A percentile compares a stretch with the other conserved stretches of the same genome.
phyloP scores from a whole-genome alignment of 2,888 invertebrate genomes.

The Mesorhabditis belari region DNA sequence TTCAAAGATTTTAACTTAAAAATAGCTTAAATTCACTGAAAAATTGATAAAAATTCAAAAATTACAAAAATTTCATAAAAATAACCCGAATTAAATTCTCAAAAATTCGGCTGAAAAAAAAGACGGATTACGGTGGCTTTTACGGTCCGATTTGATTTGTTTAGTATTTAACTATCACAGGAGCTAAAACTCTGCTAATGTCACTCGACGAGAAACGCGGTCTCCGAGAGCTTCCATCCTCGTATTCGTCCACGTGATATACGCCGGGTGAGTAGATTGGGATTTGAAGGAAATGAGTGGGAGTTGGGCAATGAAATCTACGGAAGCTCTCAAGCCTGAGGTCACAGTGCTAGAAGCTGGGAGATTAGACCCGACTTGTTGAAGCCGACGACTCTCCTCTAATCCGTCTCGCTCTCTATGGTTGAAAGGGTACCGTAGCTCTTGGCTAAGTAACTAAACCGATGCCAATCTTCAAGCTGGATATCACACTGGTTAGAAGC shows the following conservation, averaged over 20 bases:
- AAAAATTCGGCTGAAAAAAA: too few species aligned
- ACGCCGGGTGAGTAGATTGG: not conserved
- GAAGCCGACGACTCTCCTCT: slow-evolving; percentile 24
- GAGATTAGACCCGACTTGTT: slow-evolving; percentile 16
- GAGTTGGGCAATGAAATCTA: not conserved
- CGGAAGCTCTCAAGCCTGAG: too few species aligned
- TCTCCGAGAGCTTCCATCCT: slow-evolving; percentile 11
- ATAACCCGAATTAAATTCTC: too few species aligned
- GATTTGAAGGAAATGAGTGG: not conserved
- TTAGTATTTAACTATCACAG: not conserved
- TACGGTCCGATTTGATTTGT: not conserved
- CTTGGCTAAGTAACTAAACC: too few species aligned
- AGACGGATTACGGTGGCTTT: too few species aligned
- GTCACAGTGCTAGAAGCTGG: not conserved
- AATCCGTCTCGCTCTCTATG: too few species aligned
- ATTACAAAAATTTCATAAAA: too few species aligned
- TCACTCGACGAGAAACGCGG: slow-evolving; percentile 24
- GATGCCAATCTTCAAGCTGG: too few species aligned
- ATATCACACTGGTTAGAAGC: too few species aligned
- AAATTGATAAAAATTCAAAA: too few species aligned
- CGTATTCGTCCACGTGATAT: not conserved
- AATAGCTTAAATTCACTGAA: too few species aligned
- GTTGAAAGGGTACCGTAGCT: too few species aligned
- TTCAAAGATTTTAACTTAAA: slow-evolving; percentile 45
- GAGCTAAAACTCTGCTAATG: slow-evolving; percentile 23